Conservation (phyloP, 2,888 invertebrate species). For the Gibbula magus region DNA sequence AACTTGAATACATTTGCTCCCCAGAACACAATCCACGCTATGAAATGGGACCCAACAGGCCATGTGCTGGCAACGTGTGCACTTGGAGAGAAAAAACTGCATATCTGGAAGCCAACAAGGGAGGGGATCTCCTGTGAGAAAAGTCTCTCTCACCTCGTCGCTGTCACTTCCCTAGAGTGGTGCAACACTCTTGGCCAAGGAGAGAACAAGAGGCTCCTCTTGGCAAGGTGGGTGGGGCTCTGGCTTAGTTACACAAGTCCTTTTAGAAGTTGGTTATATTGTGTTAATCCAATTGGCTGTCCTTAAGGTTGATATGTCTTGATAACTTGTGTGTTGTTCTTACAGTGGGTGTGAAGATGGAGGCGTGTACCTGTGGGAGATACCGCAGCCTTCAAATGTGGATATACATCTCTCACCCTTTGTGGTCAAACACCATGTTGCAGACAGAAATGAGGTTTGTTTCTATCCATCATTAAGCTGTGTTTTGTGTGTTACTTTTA, state of each 20-base stretch:
- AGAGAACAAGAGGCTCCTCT: conserved; percentile 63
- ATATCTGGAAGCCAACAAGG: conserved; percentile 77
- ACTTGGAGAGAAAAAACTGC: conserved; percentile 73
- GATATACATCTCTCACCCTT: conserved; percentile 3
- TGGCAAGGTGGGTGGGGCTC: conserved; percentile 62
- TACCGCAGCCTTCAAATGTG: conserved; percentile 51
- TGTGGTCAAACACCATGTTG: not conserved
- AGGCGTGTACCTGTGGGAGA: conserved; percentile 61
- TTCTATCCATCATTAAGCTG: too few species aligned
- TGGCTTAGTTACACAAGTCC: too few species aligned
- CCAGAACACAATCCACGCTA: conserved; percentile 73
- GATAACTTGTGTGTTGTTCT: not conserved
- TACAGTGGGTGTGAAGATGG: conserved; percentile 71
- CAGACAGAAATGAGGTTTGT: not conserved
- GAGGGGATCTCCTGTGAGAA: conserved; percentile 75
- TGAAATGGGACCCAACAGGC: conserved; percentile 79
- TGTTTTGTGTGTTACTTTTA: too few species aligned
- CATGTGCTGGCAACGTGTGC: conserved; percentile 78
- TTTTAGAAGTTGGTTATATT: not conserved
- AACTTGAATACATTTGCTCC: not conserved
- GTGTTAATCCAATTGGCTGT: too few species aligned
- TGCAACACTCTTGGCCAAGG: conserved; percentile 77
- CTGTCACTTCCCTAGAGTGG: conserved; percentile 78
- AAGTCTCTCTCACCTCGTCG: conserved; percentile 76
- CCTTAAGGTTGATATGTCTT: not conserved